phyloP scores from a whole-genome alignment of 2,888 invertebrate species.

The Phania funesta region DNA sequence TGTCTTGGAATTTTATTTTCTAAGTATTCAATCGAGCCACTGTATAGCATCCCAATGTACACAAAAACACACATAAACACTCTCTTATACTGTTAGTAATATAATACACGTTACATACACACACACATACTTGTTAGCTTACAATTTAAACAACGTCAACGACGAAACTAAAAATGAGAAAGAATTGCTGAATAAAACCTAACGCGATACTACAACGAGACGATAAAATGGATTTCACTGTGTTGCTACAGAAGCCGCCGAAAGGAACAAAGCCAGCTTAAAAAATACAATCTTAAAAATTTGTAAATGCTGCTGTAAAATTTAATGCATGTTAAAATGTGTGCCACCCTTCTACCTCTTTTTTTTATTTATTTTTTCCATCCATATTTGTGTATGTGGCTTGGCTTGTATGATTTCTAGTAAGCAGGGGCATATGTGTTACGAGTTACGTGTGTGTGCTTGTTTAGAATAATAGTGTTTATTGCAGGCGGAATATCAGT shows the following conservation, averaged over 20 bases:
- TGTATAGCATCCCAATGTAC: not conserved
- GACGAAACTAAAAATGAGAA: slow-evolving; percentile 14
- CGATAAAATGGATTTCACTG: slow-evolving; percentile 52
- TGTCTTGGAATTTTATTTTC: not conserved
- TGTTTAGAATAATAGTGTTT: slow-evolving; percentile 52
- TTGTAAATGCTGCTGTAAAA: slow-evolving; percentile 62
- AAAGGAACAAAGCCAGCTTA: not conserved
- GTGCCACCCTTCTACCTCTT: not conserved
- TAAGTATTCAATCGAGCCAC: not conserved
- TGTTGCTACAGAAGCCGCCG: slow-evolving; percentile 42
- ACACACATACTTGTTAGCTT: slow-evolving; percentile 2
- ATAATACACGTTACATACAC: not conserved
- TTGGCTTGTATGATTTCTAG: not conserved
- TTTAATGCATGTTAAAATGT: slow-evolving; percentile 61
- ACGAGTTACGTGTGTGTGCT: slow-evolving; percentile 1
- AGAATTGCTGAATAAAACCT: slow-evolving; percentile 28
- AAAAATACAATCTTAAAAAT: slow-evolving; percentile 54
- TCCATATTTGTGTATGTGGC: slow-evolving; percentile 36
- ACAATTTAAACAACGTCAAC: not conserved
- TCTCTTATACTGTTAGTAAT: not conserved
- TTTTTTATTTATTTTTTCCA: not conserved
- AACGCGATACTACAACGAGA: slow-evolving; percentile 46
- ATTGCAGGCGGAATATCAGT: slow-evolving; percentile 43
- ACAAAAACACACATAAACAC: no score
- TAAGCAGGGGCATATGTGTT: not conserved